A percentile compares a stretch with the other conserved stretches of the same genome.
These are phyloP conservation scores for Macrophya annulata DNA, from an alignment of 2,888 invertebrate genomes.

Conservation along the genomic window DNA sequence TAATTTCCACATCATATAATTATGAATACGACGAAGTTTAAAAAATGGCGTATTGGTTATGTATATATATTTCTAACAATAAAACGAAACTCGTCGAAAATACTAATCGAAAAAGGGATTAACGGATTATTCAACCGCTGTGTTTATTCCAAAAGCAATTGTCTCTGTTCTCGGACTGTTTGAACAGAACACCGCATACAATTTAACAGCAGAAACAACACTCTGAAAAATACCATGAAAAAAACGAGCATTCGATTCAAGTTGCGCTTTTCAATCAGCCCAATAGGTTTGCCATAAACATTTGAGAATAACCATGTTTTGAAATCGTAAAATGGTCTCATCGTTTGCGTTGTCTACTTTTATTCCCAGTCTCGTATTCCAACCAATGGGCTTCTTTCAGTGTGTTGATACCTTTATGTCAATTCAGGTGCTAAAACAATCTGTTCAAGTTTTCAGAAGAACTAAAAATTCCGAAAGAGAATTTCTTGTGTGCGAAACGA, in stretches of 20 bases:
- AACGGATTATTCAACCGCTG: constrained; percentile 27
- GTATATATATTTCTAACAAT: neutral
- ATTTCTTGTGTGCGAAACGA: constrained; percentile 9
- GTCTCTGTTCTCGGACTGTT: constrained; percentile 16
- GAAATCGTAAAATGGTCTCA: neutral
- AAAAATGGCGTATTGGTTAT: neutral
- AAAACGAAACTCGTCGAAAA: constrained; percentile 1
- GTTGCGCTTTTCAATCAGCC: neutral
- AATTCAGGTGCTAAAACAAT: neutral
- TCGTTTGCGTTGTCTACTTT: neutral
- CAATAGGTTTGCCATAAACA: neutral
- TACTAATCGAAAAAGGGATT: constrained; percentile 38
- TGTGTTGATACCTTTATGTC: neutral
- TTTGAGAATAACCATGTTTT: neutral
- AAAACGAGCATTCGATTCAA: neutral
- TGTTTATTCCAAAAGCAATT: constrained; percentile 24
- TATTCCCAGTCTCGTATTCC: neutral
- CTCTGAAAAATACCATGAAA: neutral
- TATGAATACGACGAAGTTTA: neutral
- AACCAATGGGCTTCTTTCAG: neutral
- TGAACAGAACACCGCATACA: constrained; percentile 18
- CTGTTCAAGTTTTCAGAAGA: neutral
- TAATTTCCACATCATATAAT: constrained; percentile 17
- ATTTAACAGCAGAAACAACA: neutral
- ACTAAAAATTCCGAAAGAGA: neutral